Conservation (phyloP, 2,113 vertebrate species). For the Scomber colias region DNA sequence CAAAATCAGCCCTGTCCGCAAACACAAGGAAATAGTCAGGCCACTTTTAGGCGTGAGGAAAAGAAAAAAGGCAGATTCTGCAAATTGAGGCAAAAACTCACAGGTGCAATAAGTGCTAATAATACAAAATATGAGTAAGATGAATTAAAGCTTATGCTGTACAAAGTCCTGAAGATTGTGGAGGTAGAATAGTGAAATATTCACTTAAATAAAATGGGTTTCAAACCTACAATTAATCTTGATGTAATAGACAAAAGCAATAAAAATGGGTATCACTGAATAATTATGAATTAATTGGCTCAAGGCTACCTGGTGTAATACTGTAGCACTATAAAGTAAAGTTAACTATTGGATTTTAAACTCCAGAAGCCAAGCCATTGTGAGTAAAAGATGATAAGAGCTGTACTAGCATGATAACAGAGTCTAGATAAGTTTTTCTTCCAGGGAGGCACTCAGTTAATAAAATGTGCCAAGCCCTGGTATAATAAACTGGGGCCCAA, state of each 20-base stretch:
- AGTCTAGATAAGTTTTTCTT: constrained; percentile 42
- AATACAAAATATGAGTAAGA: too few species aligned
- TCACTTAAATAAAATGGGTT: too few species aligned
- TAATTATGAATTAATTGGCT: not conserved
- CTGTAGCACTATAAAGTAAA: not conserved
- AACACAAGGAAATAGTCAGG: not conserved
- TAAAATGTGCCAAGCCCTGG: constrained; percentile 4
- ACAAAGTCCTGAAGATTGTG: not conserved
- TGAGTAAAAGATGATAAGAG: constrained; percentile 6
- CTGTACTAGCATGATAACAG: constrained; percentile 5
- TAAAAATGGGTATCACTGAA: not conserved
- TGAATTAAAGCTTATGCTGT: too few species aligned
- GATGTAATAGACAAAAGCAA: too few species aligned
- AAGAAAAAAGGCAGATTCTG: too few species aligned
- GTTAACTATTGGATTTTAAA: constrained; percentile 4
- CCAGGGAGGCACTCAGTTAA: constrained; percentile 14
- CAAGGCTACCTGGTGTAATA: not conserved
- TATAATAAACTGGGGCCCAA: not conserved
- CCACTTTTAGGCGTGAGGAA: not conserved
- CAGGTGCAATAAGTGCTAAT: too few species aligned
- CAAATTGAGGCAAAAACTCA: too few species aligned
- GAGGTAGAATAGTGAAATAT: not conserved
- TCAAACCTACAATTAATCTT: too few species aligned
- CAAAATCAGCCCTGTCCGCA: not conserved
- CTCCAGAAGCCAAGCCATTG: not conserved